phyloP scores from a whole-genome alignment of 2,797 vertebrate species.

The Denticeps clupeoides region DNA sequence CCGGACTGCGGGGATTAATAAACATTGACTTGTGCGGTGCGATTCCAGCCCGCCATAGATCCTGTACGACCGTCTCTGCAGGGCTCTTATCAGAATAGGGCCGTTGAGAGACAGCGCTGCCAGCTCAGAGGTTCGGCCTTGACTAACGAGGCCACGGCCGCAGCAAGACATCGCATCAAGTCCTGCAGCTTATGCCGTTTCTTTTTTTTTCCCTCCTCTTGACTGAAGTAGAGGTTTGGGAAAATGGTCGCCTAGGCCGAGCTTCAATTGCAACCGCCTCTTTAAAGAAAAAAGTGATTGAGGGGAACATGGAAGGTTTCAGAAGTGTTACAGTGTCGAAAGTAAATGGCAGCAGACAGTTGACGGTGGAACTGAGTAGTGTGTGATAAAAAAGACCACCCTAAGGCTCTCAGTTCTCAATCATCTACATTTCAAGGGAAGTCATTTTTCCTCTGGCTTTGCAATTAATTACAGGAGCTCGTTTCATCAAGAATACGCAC shows the following conservation, averaged over 20 bases:
- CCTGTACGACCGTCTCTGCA: constrained; percentile 1
- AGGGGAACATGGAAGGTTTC: too few species aligned
- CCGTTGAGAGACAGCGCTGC: constrained; percentile 1
- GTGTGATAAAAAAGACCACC: constrained; percentile 1
- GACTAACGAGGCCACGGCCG: background rate
- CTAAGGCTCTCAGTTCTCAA: background rate
- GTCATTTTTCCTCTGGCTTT: background rate
- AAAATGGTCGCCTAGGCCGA: too few species aligned
- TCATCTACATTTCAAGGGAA: constrained; percentile 10
- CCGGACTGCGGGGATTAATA: constrained; percentile 5
- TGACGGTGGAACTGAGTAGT: too few species aligned
- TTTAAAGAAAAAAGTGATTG: too few species aligned
- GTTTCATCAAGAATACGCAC: constrained; percentile 15
- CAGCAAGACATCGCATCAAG: background rate
- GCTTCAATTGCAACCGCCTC: too few species aligned
- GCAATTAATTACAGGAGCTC: background rate
- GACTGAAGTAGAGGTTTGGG: too few species aligned
- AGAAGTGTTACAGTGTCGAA: too few species aligned
- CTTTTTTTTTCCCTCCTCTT: too few species aligned
- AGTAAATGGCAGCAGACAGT: too few species aligned
- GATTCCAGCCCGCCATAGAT: constrained; percentile 6
- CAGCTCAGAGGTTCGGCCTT: background rate
- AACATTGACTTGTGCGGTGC: constrained; percentile 15
- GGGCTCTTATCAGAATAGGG: constrained; percentile 10
- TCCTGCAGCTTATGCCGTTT: too few species aligned